These are phyloP conservation scores for Syngnathoides biaculeatus DNA, from an alignment of 2,113 vertebrate genomes.

Conservation along the genomic window DNA sequence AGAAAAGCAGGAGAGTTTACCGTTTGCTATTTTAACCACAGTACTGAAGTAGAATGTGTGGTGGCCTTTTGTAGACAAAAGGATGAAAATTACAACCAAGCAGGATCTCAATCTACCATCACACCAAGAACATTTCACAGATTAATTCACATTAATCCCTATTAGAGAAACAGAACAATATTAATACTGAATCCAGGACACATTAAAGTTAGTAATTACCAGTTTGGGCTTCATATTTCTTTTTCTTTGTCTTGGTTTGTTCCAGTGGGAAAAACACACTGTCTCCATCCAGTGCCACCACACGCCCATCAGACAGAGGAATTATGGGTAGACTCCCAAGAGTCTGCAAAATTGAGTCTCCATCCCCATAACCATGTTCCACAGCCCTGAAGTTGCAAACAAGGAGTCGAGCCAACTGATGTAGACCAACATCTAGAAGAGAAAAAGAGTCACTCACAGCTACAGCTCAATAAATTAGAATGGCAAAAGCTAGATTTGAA, in stretches of 20 bases:
- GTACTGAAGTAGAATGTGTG: too few species aligned
- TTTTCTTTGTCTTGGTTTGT: slow-evolving; percentile 49
- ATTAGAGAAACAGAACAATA: too few species aligned
- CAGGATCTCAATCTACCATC: too few species aligned
- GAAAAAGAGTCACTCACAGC: neutral
- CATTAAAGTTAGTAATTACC: slow-evolving; percentile 46
- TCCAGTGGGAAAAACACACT: slow-evolving; percentile 74
- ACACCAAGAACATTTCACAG: neutral
- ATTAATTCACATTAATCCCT: neutral
- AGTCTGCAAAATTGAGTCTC: slow-evolving; percentile 58
- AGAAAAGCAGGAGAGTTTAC: neutral
- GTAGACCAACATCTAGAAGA: slow-evolving; percentile 55
- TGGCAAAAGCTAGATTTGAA: too few species aligned
- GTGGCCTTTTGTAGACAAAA: too few species aligned
- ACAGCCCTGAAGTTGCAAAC: slow-evolving; percentile 77
- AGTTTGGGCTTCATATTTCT: slow-evolving; percentile 34
- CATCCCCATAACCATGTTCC: slow-evolving; percentile 71
- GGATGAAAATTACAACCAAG: too few species aligned
- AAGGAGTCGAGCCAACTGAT: slow-evolving; percentile 69
- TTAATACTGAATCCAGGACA: too few species aligned
- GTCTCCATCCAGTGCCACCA: slow-evolving; percentile 63
- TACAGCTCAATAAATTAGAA: too few species aligned
- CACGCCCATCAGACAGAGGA: slow-evolving; percentile 72
- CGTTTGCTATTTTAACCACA: too few species aligned
- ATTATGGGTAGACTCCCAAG: slow-evolving; percentile 73